Base-by-base conservation (phyloP, 2,888 invertebrate genomes). In the Harpalus rufipes region DNA sequence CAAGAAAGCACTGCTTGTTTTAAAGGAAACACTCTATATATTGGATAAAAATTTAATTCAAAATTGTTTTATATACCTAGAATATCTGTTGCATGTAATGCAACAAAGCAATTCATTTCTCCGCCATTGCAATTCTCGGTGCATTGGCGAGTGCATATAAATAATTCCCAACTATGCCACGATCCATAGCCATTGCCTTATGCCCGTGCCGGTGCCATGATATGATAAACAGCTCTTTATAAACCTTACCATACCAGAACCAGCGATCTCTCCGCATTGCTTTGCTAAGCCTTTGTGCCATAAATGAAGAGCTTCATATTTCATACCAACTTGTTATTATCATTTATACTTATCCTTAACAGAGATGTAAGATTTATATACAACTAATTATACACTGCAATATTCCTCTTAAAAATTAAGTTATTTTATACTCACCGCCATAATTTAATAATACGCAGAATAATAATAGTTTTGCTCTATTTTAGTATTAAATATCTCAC, bases 211-310 rank as follows among this genome's bases (percentile, higher is more conserved):
- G 1, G 8, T 51, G 10, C 44, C 44, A 6, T 12, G 44, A 51
- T 51, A 51, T 51, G 44, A 51, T 51, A 51, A 51, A 51, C 44
- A 51, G 44, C 44, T 51, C 44, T 51, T 51, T 51, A 51, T 51
- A 51, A 51, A 12, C 44, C 44, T 51, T 12, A 12, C 44, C 8
- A 51, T 12, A 12, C 44, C 8, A 51, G 12, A 3, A 12, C 44
- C 8, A 51, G 12, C 44, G 44, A 51, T 51, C 32, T 32, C 32
- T 32, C 44, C 44, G 44, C 44, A 12, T 12, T 5, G 32, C 32
- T 32, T 51, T 12, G 44, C 44, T 12, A 12, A 51, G 44, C 44
- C 44, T 51, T 51, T 51, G 44, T 51, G 12, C 44, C 44, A 51
- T 51, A 51, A 51, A 51, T 51, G 44, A 51, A 51, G 44, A 51